Conservation (phyloP, 2,797 vertebrate species). For the Poecilia wingei region DNA sequence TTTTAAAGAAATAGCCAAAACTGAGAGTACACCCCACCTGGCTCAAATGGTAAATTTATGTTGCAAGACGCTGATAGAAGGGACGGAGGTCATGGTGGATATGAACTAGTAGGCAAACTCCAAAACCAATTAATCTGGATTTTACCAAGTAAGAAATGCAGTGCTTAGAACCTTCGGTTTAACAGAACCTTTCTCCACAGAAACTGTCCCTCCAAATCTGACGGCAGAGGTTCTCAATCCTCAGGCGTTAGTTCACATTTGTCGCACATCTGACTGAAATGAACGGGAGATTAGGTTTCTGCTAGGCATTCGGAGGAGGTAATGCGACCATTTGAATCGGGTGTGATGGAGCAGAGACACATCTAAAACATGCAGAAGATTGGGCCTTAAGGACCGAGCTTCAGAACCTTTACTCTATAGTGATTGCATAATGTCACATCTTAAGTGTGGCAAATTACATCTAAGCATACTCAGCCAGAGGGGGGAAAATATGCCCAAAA, state of each 20-base stretch:
- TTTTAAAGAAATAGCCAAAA: neutral
- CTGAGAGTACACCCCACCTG: neutral
- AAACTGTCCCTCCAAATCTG: neutral
- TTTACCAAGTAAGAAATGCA: neutral
- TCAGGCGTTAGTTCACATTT: neutral
- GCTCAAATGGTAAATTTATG: neutral
- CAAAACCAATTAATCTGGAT: neutral
- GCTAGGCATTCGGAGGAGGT: neutral
- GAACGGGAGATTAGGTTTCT: neutral
- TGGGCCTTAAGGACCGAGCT: neutral
- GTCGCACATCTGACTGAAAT: neutral
- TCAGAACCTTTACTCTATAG: slow-evolving; percentile 5
- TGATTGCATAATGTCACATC: slow-evolving; percentile 38
- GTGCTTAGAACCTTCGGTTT: neutral
- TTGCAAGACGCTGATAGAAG: neutral
- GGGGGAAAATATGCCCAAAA: neutral
- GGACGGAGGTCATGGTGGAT: neutral
- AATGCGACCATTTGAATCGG: neutral
- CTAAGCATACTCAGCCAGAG: slow-evolving; percentile 3
- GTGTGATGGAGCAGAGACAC: neutral
- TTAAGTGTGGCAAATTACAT: slow-evolving; percentile 10
- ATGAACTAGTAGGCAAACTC: neutral
- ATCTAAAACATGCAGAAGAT: neutral
- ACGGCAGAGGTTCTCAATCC: slow-evolving; percentile 7
- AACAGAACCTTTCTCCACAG: neutral